These are phyloP conservation scores for Scortum barcoo DNA, from an alignment of 2,113 vertebrate genomes.

Conservation along the genomic window DNA sequence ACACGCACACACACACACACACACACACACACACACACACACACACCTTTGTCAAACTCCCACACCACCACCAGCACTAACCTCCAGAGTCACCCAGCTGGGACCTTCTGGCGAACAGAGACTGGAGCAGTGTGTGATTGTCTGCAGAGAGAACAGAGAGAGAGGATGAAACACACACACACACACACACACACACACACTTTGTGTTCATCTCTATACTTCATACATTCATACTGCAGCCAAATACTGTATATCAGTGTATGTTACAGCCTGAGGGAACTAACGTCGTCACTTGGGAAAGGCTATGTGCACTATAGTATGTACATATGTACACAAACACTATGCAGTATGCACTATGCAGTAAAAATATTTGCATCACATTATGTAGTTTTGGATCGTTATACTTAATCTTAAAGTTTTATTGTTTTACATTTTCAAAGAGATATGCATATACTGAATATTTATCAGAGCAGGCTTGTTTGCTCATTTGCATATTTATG, in stretches of 20 bases:
- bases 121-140: not conserved
- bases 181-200: too few relatives aligned
- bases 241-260: too few relatives aligned
- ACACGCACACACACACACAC: slow-evolving; percentile 41
- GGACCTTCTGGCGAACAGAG: slow-evolving; percentile 58
- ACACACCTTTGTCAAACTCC: not conserved
- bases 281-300: too few relatives aligned
- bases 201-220: too few relatives aligned
- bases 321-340: too few relatives aligned
- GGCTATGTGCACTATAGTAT: too few relatives aligned
- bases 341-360: not conserved
- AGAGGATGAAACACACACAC: not conserved
- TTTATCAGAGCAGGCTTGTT: too few relatives aligned
- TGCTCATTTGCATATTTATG: too few relatives aligned
- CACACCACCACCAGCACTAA: slow-evolving; percentile 3
- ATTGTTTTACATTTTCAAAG: not conserved
- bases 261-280: too few relatives aligned
- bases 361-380: not conserved
- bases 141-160: slow-evolving; percentile 19
- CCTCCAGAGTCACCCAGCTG: slow-evolving; percentile 63
- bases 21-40: slow-evolving; percentile 22
- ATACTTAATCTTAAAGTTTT: not conserved
- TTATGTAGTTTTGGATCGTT: too few relatives aligned
- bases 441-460: too few relatives aligned
- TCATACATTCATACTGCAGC: too few relatives aligned